Percentiles rank a stretch among this genome's conserved stretches.
phyloP scores from a whole-genome alignment of 1,140 invertebrate species.

The Stegodyphus dumicola region DNA sequence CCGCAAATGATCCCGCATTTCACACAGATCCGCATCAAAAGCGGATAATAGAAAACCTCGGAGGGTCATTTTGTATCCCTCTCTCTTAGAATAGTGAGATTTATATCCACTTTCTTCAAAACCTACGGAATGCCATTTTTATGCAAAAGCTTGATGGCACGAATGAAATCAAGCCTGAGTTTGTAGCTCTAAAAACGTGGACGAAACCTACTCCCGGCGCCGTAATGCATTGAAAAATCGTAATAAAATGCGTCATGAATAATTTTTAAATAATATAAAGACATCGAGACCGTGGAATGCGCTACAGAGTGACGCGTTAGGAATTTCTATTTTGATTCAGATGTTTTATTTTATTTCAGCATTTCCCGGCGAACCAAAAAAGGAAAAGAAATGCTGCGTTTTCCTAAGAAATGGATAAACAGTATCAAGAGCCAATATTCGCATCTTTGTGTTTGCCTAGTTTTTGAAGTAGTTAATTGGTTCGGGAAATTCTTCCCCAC shows the following conservation, averaged over 20 bases:
- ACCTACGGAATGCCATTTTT: conserved; percentile 51
- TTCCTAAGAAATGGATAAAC: neutral
- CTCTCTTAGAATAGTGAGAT: conserved; percentile 37
- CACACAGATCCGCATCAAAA: conserved; percentile 31
- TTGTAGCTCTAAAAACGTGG: conserved; percentile 28
- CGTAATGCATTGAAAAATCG: conserved; percentile 57
- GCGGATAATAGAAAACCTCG: conserved; percentile 39
- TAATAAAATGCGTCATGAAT: conserved; percentile 57
- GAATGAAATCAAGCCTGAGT: conserved; percentile 42
- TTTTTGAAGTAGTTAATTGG: conserved; percentile 42
- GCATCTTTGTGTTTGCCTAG: conserved; percentile 23
- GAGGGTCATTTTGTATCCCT: conserved; percentile 46
- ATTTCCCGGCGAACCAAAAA: neutral
- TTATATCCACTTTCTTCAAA: conserved; percentile 48
- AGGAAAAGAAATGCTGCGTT: too few relatives aligned
- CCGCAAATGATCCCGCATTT: conserved; percentile 48
- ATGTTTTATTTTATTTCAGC: conserved; percentile 19
- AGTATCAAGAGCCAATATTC: conserved; percentile 4
- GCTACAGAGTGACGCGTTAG: conserved; percentile 48
- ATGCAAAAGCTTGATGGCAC: conserved; percentile 50
- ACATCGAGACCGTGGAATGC: conserved; percentile 33
- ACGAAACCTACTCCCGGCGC: conserved; percentile 10
- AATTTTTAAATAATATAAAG: conserved; percentile 59
- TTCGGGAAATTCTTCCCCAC: neutral
- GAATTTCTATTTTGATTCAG: conserved; percentile 42